A percentile compares a stretch with the other conserved stretches of the same genome.
Conservation (phyloP, 2,113 vertebrate species). For the Numenius arquata region DNA sequence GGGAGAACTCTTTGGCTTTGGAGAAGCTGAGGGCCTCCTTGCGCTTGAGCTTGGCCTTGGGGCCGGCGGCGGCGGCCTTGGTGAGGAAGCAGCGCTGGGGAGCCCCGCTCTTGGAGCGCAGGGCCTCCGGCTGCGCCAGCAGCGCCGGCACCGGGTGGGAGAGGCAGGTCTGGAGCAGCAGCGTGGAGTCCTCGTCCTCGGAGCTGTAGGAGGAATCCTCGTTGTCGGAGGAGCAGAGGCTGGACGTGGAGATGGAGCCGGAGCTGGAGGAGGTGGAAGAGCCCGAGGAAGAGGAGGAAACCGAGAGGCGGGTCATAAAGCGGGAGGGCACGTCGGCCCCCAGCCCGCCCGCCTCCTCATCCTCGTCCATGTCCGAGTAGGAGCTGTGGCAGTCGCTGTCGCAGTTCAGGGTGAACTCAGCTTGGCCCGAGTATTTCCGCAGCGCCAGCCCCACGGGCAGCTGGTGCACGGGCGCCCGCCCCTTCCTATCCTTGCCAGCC, state of each 20-base stretch:
- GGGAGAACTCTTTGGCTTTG: slow-evolving; percentile 88
- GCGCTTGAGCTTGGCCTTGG: slow-evolving; percentile 84
- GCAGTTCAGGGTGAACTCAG: slow-evolving; percentile 83
- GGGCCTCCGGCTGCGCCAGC: slow-evolving; percentile 81
- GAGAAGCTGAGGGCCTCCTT: slow-evolving; percentile 84
- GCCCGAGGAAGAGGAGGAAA: slow-evolving; percentile 94
- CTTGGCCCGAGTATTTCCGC: slow-evolving; percentile 79
- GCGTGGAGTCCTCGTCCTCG: slow-evolving; percentile 87
- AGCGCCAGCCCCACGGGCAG: slow-evolving; percentile 84
- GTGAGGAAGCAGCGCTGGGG: slow-evolving; percentile 89
- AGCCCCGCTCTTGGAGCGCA: slow-evolving; percentile 74
- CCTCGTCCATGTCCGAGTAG: slow-evolving; percentile 90
- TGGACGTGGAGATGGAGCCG: slow-evolving; percentile 91
- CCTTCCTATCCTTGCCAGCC: slow-evolving; percentile 86
- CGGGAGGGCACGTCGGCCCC: slow-evolving; percentile 77
- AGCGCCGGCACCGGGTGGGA: slow-evolving; percentile 82
- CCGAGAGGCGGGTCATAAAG: slow-evolving; percentile 88
- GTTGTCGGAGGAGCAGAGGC: slow-evolving; percentile 93
- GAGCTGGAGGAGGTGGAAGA: slow-evolving; percentile 94
- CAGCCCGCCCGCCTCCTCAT: slow-evolving; percentile 82
- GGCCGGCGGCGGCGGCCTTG: slow-evolving; percentile 78
- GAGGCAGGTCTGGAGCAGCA: slow-evolving; percentile 92
- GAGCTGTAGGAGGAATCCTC: slow-evolving; percentile 96
- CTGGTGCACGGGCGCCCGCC: slow-evolving; percentile 77
- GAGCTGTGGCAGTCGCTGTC: slow-evolving; percentile 92